Percentiles rank a stretch among this genome's conserved stretches.
phyloP scores from a whole-genome alignment of 2,797 vertebrate genomes.

The Microctenopoma stevenorrisi region DNA sequence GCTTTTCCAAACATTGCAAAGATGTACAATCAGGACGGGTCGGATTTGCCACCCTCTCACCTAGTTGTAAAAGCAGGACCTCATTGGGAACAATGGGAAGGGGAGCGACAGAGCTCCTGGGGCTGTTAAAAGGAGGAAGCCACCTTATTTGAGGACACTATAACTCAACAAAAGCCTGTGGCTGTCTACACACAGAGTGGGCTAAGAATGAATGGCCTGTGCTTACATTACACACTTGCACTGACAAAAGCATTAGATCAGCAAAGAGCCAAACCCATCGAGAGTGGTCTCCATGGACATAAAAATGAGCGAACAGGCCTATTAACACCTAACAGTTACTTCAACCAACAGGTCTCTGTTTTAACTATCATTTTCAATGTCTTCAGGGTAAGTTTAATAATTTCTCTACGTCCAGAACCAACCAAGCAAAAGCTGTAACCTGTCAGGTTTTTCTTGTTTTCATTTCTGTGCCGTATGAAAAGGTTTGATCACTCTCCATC shows the following conservation, averaged over 20 bases:
- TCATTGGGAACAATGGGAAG: constrained; percentile 83
- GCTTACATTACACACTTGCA: constrained; percentile 71
- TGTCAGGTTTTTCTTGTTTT: constrained; percentile 7
- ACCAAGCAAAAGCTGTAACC: neutral
- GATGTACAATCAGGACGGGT: constrained; percentile 48
- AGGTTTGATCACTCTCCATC: constrained; percentile 15
- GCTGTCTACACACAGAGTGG: constrained; percentile 77
- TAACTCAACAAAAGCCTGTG: constrained; percentile 85
- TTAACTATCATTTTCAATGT: neutral
- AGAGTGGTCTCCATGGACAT: constrained; percentile 68
- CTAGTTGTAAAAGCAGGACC: constrained; percentile 82
- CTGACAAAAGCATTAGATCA: constrained; percentile 66
- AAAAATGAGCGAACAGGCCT: constrained; percentile 31
- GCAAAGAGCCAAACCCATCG: constrained; percentile 55
- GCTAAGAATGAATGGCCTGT: constrained; percentile 72
- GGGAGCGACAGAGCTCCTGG: constrained; percentile 73
- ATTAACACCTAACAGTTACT: constrained; percentile 28
- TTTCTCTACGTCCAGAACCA: neutral
- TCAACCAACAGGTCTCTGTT: constrained; percentile 11
- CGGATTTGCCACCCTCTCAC: constrained; percentile 79
- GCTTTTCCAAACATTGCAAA: constrained; percentile 55
- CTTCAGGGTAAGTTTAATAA: constrained; percentile 6
- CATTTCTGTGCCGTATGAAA: constrained; percentile 15
- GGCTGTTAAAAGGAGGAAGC: constrained; percentile 84
- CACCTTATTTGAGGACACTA: constrained; percentile 83